phyloP scores from a whole-genome alignment of 2,888 invertebrate genomes.

The Melanargia galathea region DNA sequence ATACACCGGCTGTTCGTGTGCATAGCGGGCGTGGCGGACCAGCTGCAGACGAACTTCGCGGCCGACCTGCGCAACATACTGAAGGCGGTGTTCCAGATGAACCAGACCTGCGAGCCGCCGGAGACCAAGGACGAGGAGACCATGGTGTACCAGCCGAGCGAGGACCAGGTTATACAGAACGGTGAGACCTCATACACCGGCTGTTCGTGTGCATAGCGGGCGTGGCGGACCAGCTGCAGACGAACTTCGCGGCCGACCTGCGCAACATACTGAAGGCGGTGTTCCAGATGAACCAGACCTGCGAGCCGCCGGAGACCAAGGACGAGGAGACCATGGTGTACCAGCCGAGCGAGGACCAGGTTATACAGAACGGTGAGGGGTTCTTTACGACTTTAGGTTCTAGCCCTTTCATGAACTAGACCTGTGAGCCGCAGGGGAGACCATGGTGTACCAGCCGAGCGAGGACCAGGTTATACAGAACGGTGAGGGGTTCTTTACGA shows the following conservation, averaged over 20 bases:
- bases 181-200: constrained; percentile 94
- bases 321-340: constrained; percentile 75
- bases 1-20: constrained; percentile 98
- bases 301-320: constrained; percentile 61
- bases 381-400: constrained; percentile 87
- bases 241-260: constrained; percentile 98
- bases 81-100: constrained; percentile 96
- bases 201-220: constrained; percentile 99
- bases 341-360: constrained; percentile 69
- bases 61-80: constrained; percentile 97
- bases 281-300: constrained; percentile 92
- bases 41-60: constrained; percentile 98
- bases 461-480: no score
- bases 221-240: constrained; percentile 99
- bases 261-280: constrained; percentile 97
- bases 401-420: constrained; percentile 93
- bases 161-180: constrained; percentile 74
- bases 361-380: constrained; percentile 82
- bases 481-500: no score
- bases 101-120: constrained; percentile 81
- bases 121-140: constrained; percentile 53
- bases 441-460: no score
- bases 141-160: constrained; percentile 79
- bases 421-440: constrained; percentile 68
- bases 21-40: constrained; percentile 99